A percentile compares a stretch with the other conserved stretches of the same genome.
These are phyloP conservation scores for Sylvietta virens DNA, from an alignment of 2,113 vertebrate genomes.

Conservation along the genomic window DNA sequence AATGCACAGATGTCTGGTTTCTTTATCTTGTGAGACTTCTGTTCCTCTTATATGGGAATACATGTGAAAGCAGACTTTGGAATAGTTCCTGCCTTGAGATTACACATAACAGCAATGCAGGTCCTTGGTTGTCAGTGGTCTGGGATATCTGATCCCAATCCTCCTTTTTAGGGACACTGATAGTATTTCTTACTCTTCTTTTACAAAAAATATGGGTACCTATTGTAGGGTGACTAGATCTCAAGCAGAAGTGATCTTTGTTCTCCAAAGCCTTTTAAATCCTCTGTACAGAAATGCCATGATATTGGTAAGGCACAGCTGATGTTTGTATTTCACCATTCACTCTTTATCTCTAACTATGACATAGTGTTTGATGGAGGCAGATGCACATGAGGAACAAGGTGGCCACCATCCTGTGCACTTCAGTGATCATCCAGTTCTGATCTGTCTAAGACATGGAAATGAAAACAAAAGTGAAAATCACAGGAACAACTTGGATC, in stretches of 20 bases:
- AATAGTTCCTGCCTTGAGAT: neutral
- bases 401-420: neutral
- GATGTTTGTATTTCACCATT: neutral
- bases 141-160: neutral
- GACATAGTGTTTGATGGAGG: neutral
- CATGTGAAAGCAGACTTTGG: neutral
- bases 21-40: neutral
- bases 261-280: neutral
- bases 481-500: neutral
- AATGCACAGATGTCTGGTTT: neutral
- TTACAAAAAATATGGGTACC: neutral
- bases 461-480: neutral
- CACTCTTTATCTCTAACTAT: rapidly evolving
- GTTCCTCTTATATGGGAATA: neutral
- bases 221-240: neutral
- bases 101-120: neutral
- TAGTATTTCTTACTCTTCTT: neutral
- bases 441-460: neutral
- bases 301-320: neutral
- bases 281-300: neutral
- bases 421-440: neutral
- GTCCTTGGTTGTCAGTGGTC: neutral
- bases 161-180: neutral
- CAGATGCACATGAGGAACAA: neutral
- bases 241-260: neutral